Base-by-base conservation (phyloP, 2,113 vertebrate species). In the Xerus inauris region DNA sequence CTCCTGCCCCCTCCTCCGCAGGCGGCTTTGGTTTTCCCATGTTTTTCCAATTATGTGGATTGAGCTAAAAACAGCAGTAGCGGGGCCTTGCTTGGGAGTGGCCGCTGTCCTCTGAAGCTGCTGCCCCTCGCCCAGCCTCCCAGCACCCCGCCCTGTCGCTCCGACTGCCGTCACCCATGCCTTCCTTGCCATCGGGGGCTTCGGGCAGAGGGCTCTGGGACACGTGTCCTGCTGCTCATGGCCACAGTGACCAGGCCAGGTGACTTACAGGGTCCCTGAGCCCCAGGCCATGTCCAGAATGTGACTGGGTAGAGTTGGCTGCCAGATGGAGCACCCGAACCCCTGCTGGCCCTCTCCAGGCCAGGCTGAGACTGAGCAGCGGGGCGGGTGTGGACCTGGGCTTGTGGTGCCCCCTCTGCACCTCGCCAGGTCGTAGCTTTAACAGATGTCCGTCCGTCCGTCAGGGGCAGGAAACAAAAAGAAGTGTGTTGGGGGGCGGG, bases 31-130 rank as follows among this genome's bases (percentile, higher is more conserved):
- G 0, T 77, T 97, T 94, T 51, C 90, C 83, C 96, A 95, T 94
- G 65, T 90, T 97, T 96, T 95, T 97, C 91, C 12, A 95, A 91
- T 98, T 94, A 91, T 95, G 91, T 82, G 84, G 87, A 96, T 79
- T 84, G 95, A 54, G 1, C 95, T 96, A 97, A 85, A 91, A 98
- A 64, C 92, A 81, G 94, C 69, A 90, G 76, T 62, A 65, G 83
- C 67, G 62, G 92, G 59, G 11, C 92, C 97, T 93, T 77, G 35
- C n/a, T 54, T 57, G 67, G 54, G 86, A 91, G 42, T 96, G 5
- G 35, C 89, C 2, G 20, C 62, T 2, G 14, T 77, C 94, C 89
- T 11, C 17, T 5, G 4, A 32, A 59, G 72, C 84, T 71, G 40
- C 35, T 2, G 86, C 57, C 26, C 32, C 49, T 59, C 0, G 9